phyloP scores from a whole-genome alignment of 2,113 vertebrate genomes.

The Tupaia tana region DNA sequence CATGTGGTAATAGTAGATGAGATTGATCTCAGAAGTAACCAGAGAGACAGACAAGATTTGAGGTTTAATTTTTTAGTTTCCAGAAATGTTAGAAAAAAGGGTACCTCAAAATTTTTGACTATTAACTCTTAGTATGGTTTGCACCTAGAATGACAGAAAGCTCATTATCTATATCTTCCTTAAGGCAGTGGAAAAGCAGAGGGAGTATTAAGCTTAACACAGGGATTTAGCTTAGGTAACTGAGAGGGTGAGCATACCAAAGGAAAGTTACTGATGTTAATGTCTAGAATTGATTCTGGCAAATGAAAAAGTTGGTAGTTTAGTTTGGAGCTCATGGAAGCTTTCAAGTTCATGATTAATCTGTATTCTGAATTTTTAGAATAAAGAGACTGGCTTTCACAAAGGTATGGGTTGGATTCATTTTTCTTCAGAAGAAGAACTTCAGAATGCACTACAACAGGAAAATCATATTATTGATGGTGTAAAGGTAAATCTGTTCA shows the following conservation, averaged over 20 bases:
- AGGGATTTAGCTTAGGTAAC: background rate
- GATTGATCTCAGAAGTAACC: background rate
- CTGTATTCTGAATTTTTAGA: conserved; percentile 83
- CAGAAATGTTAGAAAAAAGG: conserved; percentile 43
- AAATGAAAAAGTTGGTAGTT: conserved; percentile 30
- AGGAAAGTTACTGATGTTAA: background rate
- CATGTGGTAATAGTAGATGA: background rate
- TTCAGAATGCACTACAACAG: conserved; percentile 91
- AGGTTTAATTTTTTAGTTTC: conserved; percentile 24
- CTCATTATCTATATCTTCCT: background rate
- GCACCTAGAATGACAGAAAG: background rate
- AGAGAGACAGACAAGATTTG: background rate
- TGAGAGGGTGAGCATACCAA: background rate
- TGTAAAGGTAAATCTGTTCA: conserved; percentile 86
- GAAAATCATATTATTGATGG: conserved; percentile 93
- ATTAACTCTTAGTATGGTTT: background rate
- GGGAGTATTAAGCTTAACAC: background rate
- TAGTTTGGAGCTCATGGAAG: conserved; percentile 9
- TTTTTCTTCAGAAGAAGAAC: conserved; percentile 87
- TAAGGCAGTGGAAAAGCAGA: background rate
- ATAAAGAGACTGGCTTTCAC: conserved; percentile 94
- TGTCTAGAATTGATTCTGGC: background rate
- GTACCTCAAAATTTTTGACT: background rate
- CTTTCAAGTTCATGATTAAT: conserved; percentile 28
- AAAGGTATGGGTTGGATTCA: conserved; percentile 91